Evolutionary conservation across 2,888 invertebrate genomes (phyloP), one percentile per base, ranked within the genome.

Genomic region (Silvanus unidentatus): DNA sequence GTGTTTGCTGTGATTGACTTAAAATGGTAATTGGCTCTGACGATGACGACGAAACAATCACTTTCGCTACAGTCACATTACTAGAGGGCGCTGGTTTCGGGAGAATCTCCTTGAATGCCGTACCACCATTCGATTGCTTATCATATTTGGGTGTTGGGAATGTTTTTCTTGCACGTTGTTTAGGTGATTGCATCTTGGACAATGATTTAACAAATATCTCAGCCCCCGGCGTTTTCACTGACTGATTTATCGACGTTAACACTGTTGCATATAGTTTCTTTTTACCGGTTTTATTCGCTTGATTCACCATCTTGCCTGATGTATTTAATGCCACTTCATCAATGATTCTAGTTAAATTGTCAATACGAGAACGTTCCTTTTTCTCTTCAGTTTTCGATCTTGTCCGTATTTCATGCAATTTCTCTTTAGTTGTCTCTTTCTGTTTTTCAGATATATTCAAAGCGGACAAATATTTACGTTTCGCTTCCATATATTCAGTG

Each of bases 381-480:
- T 58, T 62, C 44, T 65, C 65, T 54, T 68, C 66, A 11, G 66
- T 61, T 57, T 68, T 66, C 2, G 66, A 63, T 16, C 65, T 49
- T 9, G 64, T 64, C 28, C 65, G 48, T 36, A 68, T 68, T 45
- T 65, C 63, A 22, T 55, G 55, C n/a, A 43, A 43, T 48, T 53
- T 59, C 42, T 58, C 55, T 30, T 47, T 54, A 6, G 49, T 50
- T 6, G 55, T 58, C 35, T 58, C 52, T n/a, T 50, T 49, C 10
- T 55, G 44, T 49, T 62, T 68, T 49, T 68, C 68, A 0, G 62
- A 62, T 41, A 68, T 69, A 48, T 69, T 69, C 42, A 69, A 54
- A 0, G 70, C 68, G 0, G 68, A 68, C 32, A 69, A 47, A 46
- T 67, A 68, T 41, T 64, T 59, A 38, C 61, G 57, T 52, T 66